Evolutionary conservation across 2,888 invertebrate genomes (phyloP).

Genomic region (Tenthredo distinguenda): DNA sequence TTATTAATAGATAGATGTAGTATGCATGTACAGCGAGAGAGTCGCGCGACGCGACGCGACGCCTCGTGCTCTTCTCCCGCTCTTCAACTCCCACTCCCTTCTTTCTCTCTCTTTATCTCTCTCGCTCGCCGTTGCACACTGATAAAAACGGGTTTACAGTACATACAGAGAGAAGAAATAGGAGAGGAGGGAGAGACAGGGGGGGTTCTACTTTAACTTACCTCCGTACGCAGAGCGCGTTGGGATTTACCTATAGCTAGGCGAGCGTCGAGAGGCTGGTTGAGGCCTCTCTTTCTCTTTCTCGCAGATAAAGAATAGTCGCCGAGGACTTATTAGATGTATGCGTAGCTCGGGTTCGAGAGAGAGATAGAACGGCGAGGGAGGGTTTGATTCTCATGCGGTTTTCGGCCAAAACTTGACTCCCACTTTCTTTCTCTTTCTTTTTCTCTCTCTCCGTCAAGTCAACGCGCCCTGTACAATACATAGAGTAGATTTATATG

Average conservation of each 20-base stretch:
- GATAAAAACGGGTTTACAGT: slow-evolving; percentile 17
- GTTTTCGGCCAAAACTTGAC: neutral
- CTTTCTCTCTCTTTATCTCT: neutral
- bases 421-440: neutral
- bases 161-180: neutral
- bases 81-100: neutral
- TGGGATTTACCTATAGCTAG: slow-evolving; percentile 3
- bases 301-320: slow-evolving; percentile 2
- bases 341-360: neutral
- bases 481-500: too few relatives aligned
- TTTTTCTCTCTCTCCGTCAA: neutral
- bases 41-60: slow-evolving; percentile 1
- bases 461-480: neutral
- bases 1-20: neutral
- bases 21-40: neutral
- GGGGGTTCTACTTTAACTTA: slow-evolving; percentile 1
- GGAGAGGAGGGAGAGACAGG: neutral
- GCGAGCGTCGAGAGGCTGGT: neutral
- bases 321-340: neutral
- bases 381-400: neutral
- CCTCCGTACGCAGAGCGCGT: neutral
- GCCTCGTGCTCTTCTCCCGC: neutral
- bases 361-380: neutral
- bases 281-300: neutral
- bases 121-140: neutral